These are phyloP conservation scores for Sylvilagus bachmani DNA, from an alignment of 2,113 vertebrate species.

Conservation along the genomic window DNA sequence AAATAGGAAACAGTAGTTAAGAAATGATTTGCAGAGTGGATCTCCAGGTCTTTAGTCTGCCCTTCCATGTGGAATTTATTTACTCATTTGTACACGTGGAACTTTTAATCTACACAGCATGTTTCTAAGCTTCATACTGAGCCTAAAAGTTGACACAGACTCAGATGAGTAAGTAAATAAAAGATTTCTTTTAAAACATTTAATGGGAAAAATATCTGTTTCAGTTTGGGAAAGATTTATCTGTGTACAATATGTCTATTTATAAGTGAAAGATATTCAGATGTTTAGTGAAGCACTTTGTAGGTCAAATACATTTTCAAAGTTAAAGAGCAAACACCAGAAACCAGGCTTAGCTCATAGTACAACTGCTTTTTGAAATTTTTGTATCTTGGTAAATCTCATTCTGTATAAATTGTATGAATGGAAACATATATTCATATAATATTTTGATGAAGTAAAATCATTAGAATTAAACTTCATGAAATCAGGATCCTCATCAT, in stretches of 20 bases:
- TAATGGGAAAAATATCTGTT: background rate
- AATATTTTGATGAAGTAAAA: background rate
- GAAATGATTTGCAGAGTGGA: background rate
- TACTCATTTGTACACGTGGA: slow-evolving; percentile 27
- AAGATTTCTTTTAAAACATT: slow-evolving; percentile 19
- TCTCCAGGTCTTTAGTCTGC: background rate
- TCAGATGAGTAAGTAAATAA: slow-evolving; percentile 49
- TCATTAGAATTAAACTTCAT: slow-evolving; percentile 40
- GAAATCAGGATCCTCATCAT: background rate
- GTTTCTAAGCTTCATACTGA: slow-evolving; percentile 12
- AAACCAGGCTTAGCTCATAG: background rate
- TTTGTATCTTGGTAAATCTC: slow-evolving; percentile 1
- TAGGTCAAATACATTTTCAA: slow-evolving; percentile 30
- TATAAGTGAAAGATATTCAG: slow-evolving; percentile 15
- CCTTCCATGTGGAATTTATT: slow-evolving; percentile 29
- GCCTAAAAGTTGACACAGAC: background rate
- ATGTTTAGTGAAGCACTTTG: slow-evolving; percentile 14
- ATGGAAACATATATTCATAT: background rate
- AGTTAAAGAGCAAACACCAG: background rate
- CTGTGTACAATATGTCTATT: background rate
- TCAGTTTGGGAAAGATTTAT: slow-evolving; percentile 7
- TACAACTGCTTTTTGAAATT: background rate
- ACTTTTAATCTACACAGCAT: background rate
- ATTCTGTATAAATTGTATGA: slow-evolving; percentile 13
- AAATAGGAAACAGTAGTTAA: slow-evolving; percentile 46